Evolutionary conservation across 2,113 vertebrate species (phyloP).

Genomic region (Cynopterus brachyotis): DNA sequence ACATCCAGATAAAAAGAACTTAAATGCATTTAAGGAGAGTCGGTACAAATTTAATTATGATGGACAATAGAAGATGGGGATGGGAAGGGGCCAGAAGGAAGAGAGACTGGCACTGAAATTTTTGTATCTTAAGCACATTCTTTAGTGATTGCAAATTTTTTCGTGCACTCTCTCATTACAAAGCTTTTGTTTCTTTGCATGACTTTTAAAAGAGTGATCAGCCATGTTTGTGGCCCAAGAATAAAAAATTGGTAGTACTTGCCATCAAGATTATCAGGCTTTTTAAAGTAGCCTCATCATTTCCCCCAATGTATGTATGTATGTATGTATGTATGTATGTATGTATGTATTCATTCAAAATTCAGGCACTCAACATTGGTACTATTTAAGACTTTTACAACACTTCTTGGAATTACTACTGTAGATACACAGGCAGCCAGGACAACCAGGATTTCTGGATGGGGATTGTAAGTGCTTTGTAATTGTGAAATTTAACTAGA

Average conservation of each 20-base stretch:
- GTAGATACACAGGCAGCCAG: not conserved
- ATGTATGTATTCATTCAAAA: too few species aligned
- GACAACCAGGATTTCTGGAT: conserved; percentile 34
- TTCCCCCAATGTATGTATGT: not conserved
- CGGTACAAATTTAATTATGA: not conserved
- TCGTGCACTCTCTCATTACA: not conserved
- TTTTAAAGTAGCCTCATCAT: not conserved
- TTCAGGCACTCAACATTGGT: conserved; percentile 15
- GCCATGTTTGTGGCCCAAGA: not conserved
- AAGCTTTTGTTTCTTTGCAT: not conserved
- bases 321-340: too few species aligned
- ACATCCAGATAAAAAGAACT: not conserved
- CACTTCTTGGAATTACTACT: not conserved
- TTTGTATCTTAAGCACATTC: not conserved
- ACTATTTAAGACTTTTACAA: conserved; percentile 29
- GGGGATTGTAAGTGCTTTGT: not conserved
- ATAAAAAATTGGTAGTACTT: not conserved
- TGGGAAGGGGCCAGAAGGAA: not conserved
- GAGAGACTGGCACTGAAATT: not conserved
- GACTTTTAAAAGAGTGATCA: not conserved
- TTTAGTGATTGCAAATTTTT: not conserved
- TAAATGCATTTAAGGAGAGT: not conserved
- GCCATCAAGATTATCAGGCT: not conserved
- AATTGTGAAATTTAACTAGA: not conserved
- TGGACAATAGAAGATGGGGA: not conserved